Evolutionary conservation across 2,888 invertebrate species (phyloP).

Genomic region (Drosophila anceps): DNA sequence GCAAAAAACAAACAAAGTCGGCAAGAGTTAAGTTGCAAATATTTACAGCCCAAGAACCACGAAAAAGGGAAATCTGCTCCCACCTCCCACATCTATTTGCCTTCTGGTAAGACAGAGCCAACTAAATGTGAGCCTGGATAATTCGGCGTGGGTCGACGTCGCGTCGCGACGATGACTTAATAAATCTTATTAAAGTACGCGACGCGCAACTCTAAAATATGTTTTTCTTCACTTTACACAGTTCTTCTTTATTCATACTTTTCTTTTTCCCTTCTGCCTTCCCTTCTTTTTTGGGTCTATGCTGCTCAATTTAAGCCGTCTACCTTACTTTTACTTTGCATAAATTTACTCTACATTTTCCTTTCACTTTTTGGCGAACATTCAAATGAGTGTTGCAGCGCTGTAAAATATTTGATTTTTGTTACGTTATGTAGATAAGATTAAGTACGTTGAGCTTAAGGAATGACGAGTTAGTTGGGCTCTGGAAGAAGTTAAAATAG

Average conservation of each 20-base stretch:
- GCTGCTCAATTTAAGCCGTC: slow-evolving; percentile 31
- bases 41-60: slow-evolving; percentile 62
- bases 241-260: slow-evolving; percentile 8
- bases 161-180: slow-evolving; percentile 62
- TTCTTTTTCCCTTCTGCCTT: background rate
- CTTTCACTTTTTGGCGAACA: background rate
- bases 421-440: background rate
- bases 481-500: background rate
- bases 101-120: slow-evolving; percentile 59
- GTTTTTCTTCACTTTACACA: slow-evolving; percentile 42
- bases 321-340: slow-evolving; percentile 49
- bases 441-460: background rate
- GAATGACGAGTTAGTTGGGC: too few species aligned
- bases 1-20: slow-evolving; percentile 66
- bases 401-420: background rate
- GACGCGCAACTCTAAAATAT: slow-evolving; percentile 64
- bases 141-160: slow-evolving; percentile 20
- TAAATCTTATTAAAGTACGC: slow-evolving; percentile 78
- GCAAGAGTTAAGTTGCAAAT: slow-evolving; percentile 79
- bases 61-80: background rate
- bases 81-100: slow-evolving; percentile 36
- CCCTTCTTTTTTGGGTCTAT: slow-evolving; percentile 21
- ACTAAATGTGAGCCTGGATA: slow-evolving; percentile 52
- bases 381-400: background rate
- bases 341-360: slow-evolving; percentile 39